Evolutionary conservation across 2,888 invertebrate genomes (phyloP).

Genomic region (Trichopoda pennipes): DNA sequence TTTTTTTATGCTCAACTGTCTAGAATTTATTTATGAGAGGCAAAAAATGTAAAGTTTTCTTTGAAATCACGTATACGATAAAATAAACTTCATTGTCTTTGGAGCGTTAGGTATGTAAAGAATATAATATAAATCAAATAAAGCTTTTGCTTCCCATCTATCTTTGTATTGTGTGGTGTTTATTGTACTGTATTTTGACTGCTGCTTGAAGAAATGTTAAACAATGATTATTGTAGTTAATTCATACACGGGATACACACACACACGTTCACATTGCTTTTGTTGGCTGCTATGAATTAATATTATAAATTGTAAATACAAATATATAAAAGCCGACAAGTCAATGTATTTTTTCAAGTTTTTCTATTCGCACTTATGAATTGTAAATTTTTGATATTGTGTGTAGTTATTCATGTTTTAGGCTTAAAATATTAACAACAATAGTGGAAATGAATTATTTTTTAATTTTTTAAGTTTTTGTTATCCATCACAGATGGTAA

Average conservation of each 20-base stretch:
- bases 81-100: neutral
- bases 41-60: constrained; percentile 13
- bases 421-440: neutral
- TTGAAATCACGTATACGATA: constrained; percentile 44
- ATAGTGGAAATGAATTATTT: constrained; percentile 35
- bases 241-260: neutral
- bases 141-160: constrained; percentile 32
- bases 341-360: constrained; percentile 47
- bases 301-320: constrained; percentile 40
- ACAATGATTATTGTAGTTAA: constrained; percentile 28
- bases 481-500: constrained; percentile 6
- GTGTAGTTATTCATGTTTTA: neutral
- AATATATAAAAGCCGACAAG: constrained; percentile 55
- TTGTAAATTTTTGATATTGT: neutral
- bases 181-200: constrained; percentile 9
- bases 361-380: neutral
- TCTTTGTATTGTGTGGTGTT: neutral
- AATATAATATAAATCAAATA: constrained; percentile 36
- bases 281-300: constrained; percentile 5
- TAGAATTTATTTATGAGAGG: neutral
- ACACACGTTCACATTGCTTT: neutral
- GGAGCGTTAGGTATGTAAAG: constrained; percentile 12
- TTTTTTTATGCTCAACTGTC: neutral
- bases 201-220: constrained; percentile 26
- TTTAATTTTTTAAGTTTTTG: neutral